These are phyloP conservation scores for Xenopus laevis DNA, from an alignment of 2,113 vertebrate genomes.

Conservation along the genomic window DNA sequence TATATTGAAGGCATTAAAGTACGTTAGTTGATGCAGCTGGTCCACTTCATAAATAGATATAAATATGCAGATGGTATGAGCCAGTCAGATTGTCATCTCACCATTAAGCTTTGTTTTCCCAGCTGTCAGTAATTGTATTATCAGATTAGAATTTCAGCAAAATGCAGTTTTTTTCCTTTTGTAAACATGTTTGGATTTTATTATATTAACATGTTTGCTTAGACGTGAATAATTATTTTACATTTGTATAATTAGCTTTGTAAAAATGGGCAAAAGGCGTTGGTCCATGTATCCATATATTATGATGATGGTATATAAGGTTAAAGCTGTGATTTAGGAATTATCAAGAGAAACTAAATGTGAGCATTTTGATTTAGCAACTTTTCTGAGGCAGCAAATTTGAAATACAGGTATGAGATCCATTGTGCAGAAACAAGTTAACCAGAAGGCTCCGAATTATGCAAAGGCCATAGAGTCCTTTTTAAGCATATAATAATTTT, in stretches of 20 bases:
- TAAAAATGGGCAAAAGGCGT: neutral
- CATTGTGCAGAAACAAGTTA: no score
- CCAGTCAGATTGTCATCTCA: conserved; percentile 42
- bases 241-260: conserved; percentile 14
- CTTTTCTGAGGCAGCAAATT: no score
- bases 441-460: no score
- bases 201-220: neutral
- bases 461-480: no score
- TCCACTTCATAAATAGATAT: conserved; percentile 42
- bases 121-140: conserved; percentile 44
- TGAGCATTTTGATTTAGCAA: no score
- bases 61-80: conserved; percentile 45
- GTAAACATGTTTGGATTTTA: conserved; percentile 8
- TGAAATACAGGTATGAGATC: no score
- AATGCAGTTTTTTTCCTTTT: conserved; percentile 20
- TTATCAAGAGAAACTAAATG: no score
- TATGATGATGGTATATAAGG: no score
- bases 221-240: neutral
- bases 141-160: conserved; percentile 27
- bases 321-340: no score
- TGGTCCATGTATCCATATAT: neutral
- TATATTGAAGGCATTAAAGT: conserved; percentile 43
- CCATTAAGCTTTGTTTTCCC: conserved; percentile 43
- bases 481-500: no score
- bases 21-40: conserved; percentile 36